Base-by-base conservation (phyloP, 2,113 vertebrate genomes). In the Archilochus colubris region DNA sequence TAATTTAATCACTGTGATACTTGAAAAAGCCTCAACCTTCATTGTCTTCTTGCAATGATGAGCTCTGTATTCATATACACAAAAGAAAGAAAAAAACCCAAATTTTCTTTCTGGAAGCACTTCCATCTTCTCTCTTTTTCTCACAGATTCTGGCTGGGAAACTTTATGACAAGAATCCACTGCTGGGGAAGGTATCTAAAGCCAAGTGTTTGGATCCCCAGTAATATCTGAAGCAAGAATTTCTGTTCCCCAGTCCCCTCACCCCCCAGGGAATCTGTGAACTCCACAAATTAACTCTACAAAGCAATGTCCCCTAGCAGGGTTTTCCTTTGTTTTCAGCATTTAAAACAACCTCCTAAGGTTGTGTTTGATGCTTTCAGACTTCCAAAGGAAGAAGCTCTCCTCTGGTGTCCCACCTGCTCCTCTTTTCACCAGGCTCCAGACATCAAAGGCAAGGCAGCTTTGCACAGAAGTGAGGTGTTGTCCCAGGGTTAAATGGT, bases 141-240 rank as follows among this genome's bases (percentile, higher is more conserved):
- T 38, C 64, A 38, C 25, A 10, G 7, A 54, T 14, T 21, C 24
- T 18, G 24, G 11, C 30, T 36, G 5, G 21, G 55, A 53, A 82
- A 33, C 43, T 74, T 10, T n/a, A 12, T 44, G 33, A 44, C n/a
- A 74, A 88, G 43, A 62, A 66, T 40, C 25, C 20, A 13, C 27
- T 4, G 3, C 38, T 10, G 18, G 1, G 4, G 36, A 18, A 14
- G 10, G 1, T 14, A 14, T 22, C n/a, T 20, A 44, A 66, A 38
- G 23, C 12, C 33, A 31, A 81, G 9, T 9, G 9, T 25, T 33
- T 64, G 67, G 27, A 27, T 84, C 61, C 53, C 18, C 24, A 10
- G 38, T 1, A n/a, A 54, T 13, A 46, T 58, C 24, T 36, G 8
- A 20, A n/a, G 14, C 13, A 44, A 62, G 1, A 5, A 4, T 72